Base-by-base conservation (phyloP, 2,797 vertebrate species). In the Melanotaenia maccullochi region DNA sequence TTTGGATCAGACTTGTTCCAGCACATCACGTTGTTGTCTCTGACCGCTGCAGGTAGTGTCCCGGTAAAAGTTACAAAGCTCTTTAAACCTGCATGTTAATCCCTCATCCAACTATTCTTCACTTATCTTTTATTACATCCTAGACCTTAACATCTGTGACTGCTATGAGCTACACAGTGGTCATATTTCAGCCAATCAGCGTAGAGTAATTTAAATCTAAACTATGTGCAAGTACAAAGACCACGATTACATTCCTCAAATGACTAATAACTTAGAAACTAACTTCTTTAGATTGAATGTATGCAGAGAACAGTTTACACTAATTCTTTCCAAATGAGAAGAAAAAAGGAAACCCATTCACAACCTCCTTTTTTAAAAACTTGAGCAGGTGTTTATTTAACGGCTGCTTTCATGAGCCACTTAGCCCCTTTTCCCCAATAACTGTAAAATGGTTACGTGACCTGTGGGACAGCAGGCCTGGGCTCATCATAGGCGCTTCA, bases 321-420 rank as follows among this genome's bases (percentile, higher is more conserved):
- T 56, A 83, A 87, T 89, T 83, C 79, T 76, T 84, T 78, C 81
- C 60, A 78, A 76, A 68, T n/a, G 12, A 64, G 73, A 76, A 55
- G 36, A 25, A 61, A 81, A 76, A 54, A 61, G 36, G 40, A 47
- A 36, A 35, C 42, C 0, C 16, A 49, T 49, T 42, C 25, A 9
- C 56, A 30, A 75, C 30, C 62, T 57, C 42, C 35, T 68, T 57
- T 79, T 3, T n/a, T n/a, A 16, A 18, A 16, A 42, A 88, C 68
- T 62, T 51, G 63, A 84, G 81, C 80, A 68, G 62, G 87, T 93
- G 91, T 94, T 93, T 93, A 91, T 91, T 89, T 92, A 92, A 93
- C 85, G 82, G 79, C 86, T 54, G 58, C 80, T 87, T 93, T 93
- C 87, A 93, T 91, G 90, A 92, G 83, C 78, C 85, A 84, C 85